Evolutionary conservation across 2,113 vertebrate genomes (phyloP).

Genomic region (Notothenia rossii): DNA sequence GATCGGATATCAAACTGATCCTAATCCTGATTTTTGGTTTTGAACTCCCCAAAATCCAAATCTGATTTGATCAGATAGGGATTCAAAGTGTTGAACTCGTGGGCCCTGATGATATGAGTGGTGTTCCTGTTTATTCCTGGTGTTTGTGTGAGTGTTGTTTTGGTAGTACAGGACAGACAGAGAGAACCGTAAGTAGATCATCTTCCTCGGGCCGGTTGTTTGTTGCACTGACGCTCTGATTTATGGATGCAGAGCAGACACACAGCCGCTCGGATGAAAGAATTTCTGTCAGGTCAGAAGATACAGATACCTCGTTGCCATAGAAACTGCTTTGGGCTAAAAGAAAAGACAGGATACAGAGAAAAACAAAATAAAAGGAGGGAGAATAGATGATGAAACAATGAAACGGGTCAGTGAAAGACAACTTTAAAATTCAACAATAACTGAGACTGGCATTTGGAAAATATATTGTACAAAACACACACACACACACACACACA

Average conservation of each 20-base stretch:
- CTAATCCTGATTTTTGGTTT: no score
- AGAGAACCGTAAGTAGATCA: background rate
- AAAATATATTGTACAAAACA: background rate
- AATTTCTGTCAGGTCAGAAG: slow-evolving; percentile 28
- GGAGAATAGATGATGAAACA: slow-evolving; percentile 49
- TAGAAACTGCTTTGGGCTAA: slow-evolving; percentile 54
- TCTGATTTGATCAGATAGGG: no score
- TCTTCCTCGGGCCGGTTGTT: background rate
- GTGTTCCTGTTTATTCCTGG: no score
- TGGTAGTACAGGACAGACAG: no score
- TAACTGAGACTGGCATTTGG: background rate
- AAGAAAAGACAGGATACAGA: background rate
- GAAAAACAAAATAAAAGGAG: background rate
- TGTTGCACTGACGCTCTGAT: slow-evolving; percentile 8
- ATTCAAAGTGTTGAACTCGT: no score
- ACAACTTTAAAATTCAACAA: slow-evolving; percentile 35
- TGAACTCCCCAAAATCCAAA: no score
- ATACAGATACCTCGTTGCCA: slow-evolving; percentile 48
- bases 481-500: slow-evolving; percentile 6
- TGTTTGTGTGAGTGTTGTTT: no score
- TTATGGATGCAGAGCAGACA: slow-evolving; percentile 29
- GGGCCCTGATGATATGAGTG: no score
- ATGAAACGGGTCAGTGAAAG: slow-evolving; percentile 41
- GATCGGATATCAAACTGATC: no score
- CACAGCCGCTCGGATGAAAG: slow-evolving; percentile 36